A percentile compares a stretch with the other conserved stretches of the same genome.
Evolutionary conservation across 2,113 vertebrate genomes (phyloP).

Genomic region (Lagenorhynchus albirostris): DNA sequence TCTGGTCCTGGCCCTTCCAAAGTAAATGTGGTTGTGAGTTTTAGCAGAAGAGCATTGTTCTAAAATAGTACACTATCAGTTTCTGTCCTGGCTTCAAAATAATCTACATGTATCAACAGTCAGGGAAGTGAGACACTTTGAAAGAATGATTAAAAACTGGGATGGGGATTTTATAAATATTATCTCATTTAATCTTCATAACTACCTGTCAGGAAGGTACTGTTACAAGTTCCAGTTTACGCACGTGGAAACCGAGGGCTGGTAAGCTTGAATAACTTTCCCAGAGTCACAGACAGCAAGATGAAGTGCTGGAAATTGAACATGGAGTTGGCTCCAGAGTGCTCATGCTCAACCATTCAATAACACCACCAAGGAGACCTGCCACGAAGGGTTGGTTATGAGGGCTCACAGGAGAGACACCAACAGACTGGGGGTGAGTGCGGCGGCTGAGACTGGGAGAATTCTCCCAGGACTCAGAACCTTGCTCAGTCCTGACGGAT

Average conservation of each 20-base stretch:
- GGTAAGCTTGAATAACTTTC: not conserved
- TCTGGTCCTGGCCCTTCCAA: not conserved
- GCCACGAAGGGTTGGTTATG: accelerated
- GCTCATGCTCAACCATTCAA: not conserved
- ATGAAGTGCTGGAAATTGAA: not conserved
- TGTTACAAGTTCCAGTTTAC: not conserved
- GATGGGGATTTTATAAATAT: not conserved
- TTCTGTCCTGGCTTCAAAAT: not conserved
- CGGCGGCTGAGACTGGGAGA: not conserved
- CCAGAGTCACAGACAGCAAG: not conserved
- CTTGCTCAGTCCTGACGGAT: not conserved
- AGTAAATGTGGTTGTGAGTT: not conserved
- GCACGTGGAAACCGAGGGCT: not conserved
- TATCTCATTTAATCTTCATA: not conserved
- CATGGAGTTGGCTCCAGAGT: not conserved
- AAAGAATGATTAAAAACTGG: not conserved
- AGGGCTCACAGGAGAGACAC: not conserved
- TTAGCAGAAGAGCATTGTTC: not conserved
- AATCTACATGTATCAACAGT: not conserved
- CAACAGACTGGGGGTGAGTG: not conserved
- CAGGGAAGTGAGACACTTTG: not conserved
- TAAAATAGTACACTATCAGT: not conserved
- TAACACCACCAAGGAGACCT: not conserved
- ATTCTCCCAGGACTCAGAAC: not conserved
- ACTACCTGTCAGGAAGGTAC: not conserved